phyloP scores from a whole-genome alignment of 1,140 invertebrate species.

The Cydia amplana region DNA sequence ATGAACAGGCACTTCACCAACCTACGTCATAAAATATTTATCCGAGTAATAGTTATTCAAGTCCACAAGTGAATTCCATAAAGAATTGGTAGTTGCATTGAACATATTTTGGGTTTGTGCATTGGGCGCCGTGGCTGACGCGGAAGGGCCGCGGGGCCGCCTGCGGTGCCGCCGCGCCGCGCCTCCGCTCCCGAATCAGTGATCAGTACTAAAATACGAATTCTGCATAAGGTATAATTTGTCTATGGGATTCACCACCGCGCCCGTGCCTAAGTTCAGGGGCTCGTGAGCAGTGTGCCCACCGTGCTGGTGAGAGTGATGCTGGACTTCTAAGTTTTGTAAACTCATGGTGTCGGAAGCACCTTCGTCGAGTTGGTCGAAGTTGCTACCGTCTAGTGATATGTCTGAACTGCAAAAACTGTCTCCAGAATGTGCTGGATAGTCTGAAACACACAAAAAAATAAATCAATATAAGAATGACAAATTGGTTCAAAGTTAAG shows the following conservation, averaged over 20 bases:
- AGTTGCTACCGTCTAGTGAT: conserved; percentile 91
- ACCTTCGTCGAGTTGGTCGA: conserved; percentile 88
- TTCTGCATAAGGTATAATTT: conserved; percentile 99
- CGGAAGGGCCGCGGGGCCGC: conserved; percentile 45
- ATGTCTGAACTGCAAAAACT: conserved; percentile 95
- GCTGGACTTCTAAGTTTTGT: conserved; percentile 84
- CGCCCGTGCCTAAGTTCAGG: conserved; percentile 81
- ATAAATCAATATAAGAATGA: neutral
- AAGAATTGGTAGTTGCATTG: conserved; percentile 2
- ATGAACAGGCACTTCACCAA: neutral
- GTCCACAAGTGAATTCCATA: conserved; percentile 18
- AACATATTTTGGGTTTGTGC: neutral
- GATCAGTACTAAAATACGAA: conserved; percentile 92
- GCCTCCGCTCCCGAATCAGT: conserved; percentile 69
- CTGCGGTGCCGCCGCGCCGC: conserved; percentile 40
- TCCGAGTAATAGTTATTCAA: conserved; percentile 17
- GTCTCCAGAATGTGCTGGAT: conserved; percentile 91
- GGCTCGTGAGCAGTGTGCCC: conserved; percentile 80
- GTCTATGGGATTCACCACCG: conserved; percentile 94
- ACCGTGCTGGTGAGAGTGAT: conserved; percentile 79
- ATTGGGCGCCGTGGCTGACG: conserved; percentile 51
- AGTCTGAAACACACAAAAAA: conserved; percentile 82
- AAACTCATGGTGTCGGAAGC: conserved; percentile 88
- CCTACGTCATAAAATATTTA: conserved; percentile 13
- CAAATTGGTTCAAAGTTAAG: neutral